Percentiles rank a stretch among this genome's conserved stretches.
Conservation (phyloP, 1,140 invertebrate species). For the Conus betulinus region DNA sequence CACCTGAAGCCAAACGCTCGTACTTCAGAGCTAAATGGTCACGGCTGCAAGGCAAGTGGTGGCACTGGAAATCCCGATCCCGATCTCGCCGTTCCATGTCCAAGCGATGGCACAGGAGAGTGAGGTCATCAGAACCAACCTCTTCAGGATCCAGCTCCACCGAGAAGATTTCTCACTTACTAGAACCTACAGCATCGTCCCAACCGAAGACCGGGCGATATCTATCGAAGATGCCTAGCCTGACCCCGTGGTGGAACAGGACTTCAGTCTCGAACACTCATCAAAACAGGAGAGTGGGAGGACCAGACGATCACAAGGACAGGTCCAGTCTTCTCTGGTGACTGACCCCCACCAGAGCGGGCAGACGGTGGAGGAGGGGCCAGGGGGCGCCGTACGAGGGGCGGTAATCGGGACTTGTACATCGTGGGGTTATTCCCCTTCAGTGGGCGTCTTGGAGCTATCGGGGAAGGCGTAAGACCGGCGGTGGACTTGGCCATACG, state of each 20-base stretch:
- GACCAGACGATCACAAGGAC: too few relatives aligned
- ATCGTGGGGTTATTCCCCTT: conserved; percentile 53
- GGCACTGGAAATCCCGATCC: background rate
- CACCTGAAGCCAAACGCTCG: background rate
- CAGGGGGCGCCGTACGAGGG: background rate
- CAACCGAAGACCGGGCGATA: too few relatives aligned
- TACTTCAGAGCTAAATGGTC: background rate
- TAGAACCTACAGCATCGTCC: too few relatives aligned
- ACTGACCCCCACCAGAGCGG: background rate
- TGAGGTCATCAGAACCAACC: too few relatives aligned
- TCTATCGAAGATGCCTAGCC: too few relatives aligned
- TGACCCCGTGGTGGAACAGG: too few relatives aligned
- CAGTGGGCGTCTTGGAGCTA: conserved; percentile 34
- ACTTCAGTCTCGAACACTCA: too few relatives aligned
- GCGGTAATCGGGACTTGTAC: conserved; percentile 19
- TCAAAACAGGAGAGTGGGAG: too few relatives aligned
- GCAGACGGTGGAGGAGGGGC: background rate
- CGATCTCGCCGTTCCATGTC: background rate
- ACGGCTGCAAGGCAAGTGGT: background rate
- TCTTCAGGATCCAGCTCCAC: too few relatives aligned
- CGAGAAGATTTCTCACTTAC: too few relatives aligned
- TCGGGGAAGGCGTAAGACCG: conserved; percentile 48
- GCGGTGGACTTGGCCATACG: conserved; percentile 50
- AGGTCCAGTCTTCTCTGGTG: background rate
- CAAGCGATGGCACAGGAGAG: background rate